A percentile compares a stretch with the other conserved stretches of the same genome.
phyloP scores from a whole-genome alignment of 2,888 invertebrate genomes.

The Perizoma flavofasciatum region DNA sequence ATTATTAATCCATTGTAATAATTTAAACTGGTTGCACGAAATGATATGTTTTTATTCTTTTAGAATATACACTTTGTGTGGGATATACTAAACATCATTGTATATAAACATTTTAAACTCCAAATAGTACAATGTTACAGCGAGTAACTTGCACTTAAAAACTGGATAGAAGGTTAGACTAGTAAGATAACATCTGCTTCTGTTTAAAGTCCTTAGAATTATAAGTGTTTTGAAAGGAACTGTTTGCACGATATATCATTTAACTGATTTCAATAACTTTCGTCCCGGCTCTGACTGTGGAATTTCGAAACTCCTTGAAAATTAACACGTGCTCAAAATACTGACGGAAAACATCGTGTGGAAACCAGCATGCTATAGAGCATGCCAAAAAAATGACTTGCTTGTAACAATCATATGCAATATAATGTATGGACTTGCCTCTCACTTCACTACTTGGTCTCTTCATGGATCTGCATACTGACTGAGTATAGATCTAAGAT shows the following conservation, averaged over 20 bases:
- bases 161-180: slow-evolving; percentile 31
- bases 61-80: too few species aligned
- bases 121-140: slow-evolving; percentile 6
- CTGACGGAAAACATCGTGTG: too few species aligned
- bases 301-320: too few species aligned
- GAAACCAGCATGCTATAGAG: too few species aligned
- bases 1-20: slow-evolving; percentile 11
- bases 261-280: neutral
- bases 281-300: neutral
- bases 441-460: too few species aligned
- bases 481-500: neutral
- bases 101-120: neutral
- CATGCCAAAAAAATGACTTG: too few species aligned
- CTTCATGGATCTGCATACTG: neutral
- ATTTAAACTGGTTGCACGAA: neutral
- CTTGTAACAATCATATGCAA: too few species aligned
- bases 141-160: slow-evolving; percentile 22
- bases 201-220: slow-evolving; percentile 26
- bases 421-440: too few species aligned
- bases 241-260: neutral
- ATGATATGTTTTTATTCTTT: neutral
- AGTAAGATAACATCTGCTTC: slow-evolving; percentile 34
- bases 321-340: too few species aligned
- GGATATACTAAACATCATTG: too few species aligned
- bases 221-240: slow-evolving; percentile 20